Percentiles rank a stretch among this genome's conserved stretches.
Conservation (phyloP, 2,888 invertebrate genomes). For the Acronicta alni region DNA sequence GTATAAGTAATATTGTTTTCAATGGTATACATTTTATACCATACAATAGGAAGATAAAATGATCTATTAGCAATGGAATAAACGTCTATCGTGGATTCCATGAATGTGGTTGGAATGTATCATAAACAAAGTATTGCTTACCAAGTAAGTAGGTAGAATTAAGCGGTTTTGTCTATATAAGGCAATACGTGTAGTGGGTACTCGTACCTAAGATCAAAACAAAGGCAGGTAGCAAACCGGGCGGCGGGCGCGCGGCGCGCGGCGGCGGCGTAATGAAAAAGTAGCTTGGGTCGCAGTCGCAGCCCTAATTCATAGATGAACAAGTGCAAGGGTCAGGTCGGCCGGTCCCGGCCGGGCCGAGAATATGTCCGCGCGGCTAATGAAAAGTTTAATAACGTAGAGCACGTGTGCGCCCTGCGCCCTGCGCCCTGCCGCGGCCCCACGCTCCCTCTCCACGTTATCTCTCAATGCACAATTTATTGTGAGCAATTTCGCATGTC, state of each 20-base stretch:
- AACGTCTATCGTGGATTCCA: slow-evolving; percentile 9
- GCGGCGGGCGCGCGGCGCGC: too few species aligned
- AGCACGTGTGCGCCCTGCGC: slow-evolving; percentile 74
- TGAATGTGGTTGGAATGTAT: slow-evolving; percentile 34
- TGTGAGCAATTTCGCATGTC: slow-evolving; percentile 88
- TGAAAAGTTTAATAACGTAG: slow-evolving; percentile 85
- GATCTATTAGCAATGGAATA: slow-evolving; percentile 28
- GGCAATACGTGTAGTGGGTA: slow-evolving; percentile 10
- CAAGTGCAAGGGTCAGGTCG: slow-evolving; percentile 69
- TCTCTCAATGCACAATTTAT: slow-evolving; percentile 82
- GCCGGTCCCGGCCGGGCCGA: slow-evolving; percentile 28
- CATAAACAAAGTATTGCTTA: slow-evolving; percentile 13
- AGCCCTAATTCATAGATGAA: slow-evolving; percentile 57
- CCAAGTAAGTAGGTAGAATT: not conserved
- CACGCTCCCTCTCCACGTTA: slow-evolving; percentile 43
- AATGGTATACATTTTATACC: too few species aligned
- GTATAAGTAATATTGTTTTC: too few species aligned
- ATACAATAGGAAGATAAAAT: slow-evolving; percentile 26
- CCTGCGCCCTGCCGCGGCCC: slow-evolving; percentile 29
- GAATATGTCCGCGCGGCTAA: slow-evolving; percentile 68
- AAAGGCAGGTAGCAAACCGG: slow-evolving; percentile 58
- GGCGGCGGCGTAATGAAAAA: slow-evolving; percentile 50
- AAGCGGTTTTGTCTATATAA: slow-evolving; percentile 11
- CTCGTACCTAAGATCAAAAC: slow-evolving; percentile 34
- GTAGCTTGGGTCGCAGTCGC: slow-evolving; percentile 44